A percentile compares a stretch with the other conserved stretches of the same genome.
These are phyloP conservation scores for Epicampocera succincta DNA, from an alignment of 2,888 invertebrate genomes.

Conservation along the genomic window DNA sequence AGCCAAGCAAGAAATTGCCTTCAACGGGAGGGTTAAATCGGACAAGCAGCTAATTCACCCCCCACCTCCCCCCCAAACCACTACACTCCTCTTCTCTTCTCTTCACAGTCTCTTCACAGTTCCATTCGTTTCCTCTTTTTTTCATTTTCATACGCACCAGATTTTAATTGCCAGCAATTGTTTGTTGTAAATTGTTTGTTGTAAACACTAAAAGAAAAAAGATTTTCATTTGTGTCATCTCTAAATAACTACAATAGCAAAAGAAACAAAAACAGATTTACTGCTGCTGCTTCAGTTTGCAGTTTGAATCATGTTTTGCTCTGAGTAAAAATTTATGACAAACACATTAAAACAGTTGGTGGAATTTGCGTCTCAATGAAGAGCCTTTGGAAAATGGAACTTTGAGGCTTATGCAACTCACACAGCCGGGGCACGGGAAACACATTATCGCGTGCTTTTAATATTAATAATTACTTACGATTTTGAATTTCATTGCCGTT, in stretches of 20 bases:
- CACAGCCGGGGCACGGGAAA: constrained; percentile 61
- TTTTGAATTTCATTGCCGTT: constrained; percentile 57
- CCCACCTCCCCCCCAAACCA: no score
- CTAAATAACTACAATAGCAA: constrained; percentile 56
- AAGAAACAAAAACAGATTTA: constrained; percentile 33
- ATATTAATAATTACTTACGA: constrained; percentile 63
- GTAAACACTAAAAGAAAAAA: constrained; percentile 14
- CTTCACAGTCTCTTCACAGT: no score
- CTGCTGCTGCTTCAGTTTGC: constrained; percentile 5
- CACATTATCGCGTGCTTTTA: constrained; percentile 17
- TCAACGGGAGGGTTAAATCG: not conserved
- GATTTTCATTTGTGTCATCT: constrained; percentile 44
- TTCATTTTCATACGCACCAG: constrained; percentile 66
- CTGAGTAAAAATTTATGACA: constrained; percentile 32
- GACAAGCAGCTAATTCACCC: constrained; percentile 42
- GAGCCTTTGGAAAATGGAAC: constrained; percentile 40
- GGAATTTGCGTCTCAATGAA: constrained; percentile 9
- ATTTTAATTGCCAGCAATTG: constrained; percentile 72
- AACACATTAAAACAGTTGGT: constrained; percentile 44
- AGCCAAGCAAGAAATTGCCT: not conserved
- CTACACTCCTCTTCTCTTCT: no score
- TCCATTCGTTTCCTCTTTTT: constrained; percentile 9
- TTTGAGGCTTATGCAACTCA: constrained; percentile 49
- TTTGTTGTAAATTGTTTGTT: constrained; percentile 62
- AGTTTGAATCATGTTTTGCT: constrained; percentile 2